Percentiles rank a stretch among this genome's conserved stretches.
Evolutionary conservation across 2,888 invertebrate species (phyloP).

Genomic region (Aspidiotus rigidus): DNA sequence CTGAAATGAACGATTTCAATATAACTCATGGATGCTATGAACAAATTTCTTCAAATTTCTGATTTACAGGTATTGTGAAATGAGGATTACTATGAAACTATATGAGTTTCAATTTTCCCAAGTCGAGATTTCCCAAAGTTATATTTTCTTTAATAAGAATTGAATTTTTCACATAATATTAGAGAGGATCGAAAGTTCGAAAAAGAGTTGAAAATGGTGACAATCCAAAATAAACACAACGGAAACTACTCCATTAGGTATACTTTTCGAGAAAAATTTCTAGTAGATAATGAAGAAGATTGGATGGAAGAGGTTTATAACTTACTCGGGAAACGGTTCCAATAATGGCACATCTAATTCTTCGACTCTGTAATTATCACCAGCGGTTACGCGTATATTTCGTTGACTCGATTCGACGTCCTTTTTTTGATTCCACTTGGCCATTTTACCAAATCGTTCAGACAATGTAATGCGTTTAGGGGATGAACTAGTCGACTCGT

Average conservation of each 20-base stretch:
- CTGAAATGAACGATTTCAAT: slow-evolving; percentile 12
- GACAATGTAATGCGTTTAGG: slow-evolving; percentile 63
- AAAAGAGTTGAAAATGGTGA: no score
- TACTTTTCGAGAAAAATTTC: no score
- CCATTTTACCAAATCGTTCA: slow-evolving; percentile 82
- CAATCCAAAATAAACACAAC: no score
- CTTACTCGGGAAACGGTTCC: slow-evolving; percentile 28
- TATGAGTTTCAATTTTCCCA: no score
- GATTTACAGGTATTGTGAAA: no score
- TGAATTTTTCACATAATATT: no score
- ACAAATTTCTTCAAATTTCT: background rate
- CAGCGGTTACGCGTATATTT: slow-evolving; percentile 67
- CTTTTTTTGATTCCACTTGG: slow-evolving; percentile 79
- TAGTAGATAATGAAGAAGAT: no score
- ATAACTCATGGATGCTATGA: background rate
- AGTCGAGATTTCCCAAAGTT: no score
- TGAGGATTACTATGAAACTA: no score
- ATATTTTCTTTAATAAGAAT: no score
- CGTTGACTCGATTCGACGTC: slow-evolving; percentile 76
- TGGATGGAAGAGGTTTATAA: background rate
- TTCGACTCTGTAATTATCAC: slow-evolving; percentile 44
- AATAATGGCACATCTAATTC: slow-evolving; percentile 33
- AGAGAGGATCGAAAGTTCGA: no score
- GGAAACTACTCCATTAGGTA: no score
- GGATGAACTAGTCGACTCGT: slow-evolving; percentile 37